Base-by-base conservation (phyloP, 2,113 vertebrate species). In the Cisticola juncidis region DNA sequence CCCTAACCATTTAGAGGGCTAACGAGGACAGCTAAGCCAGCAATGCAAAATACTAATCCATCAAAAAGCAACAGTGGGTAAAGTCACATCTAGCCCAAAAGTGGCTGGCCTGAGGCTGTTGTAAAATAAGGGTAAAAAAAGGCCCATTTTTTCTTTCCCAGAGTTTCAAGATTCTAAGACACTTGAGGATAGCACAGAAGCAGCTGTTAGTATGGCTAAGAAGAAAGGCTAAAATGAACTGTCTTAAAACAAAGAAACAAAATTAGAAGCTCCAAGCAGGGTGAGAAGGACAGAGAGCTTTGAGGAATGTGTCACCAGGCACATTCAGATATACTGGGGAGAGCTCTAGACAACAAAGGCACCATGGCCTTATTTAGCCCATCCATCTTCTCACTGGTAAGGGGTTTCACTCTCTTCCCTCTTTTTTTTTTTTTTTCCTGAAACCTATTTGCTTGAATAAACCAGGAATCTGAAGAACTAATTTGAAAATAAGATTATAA, bases 401-500 rank as follows among this genome's bases (percentile, higher is more conserved):
- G 40, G 11, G 9, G 22, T 48, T 81, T 94, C 57, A 51, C 33
- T 53, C 22, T 29, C 45, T 72, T 85, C 12, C 7, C 14, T 9
- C 69, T 26, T 14, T 47, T 28, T 82, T 72, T 26, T 14, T 47
- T 28, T 82, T n/a, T 62, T 70, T 66, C 12, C 44, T 71, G 53
- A 76, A 92, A 58, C 4, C 3, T 31, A 11, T 68, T 68, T 60
- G 5, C 33, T 69, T 28, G 22, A 72, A 88, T 47, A 57, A 88
- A 60, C 6, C 5, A 38, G 14, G 35, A 81, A 58, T 81, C 9
- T 77, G 24, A 80, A 64, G 53, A 85, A 56, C 16, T 54, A 22
- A 48, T 81, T 84, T 92, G 77, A 92, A 89, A 83, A 86, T 35
- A 9, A 60, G 20, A 61, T 56, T 29, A 53, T 62, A 88, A 72